Evolutionary conservation across 2,797 vertebrate genomes (phyloP).

Genomic region (Meda fulgida): DNA sequence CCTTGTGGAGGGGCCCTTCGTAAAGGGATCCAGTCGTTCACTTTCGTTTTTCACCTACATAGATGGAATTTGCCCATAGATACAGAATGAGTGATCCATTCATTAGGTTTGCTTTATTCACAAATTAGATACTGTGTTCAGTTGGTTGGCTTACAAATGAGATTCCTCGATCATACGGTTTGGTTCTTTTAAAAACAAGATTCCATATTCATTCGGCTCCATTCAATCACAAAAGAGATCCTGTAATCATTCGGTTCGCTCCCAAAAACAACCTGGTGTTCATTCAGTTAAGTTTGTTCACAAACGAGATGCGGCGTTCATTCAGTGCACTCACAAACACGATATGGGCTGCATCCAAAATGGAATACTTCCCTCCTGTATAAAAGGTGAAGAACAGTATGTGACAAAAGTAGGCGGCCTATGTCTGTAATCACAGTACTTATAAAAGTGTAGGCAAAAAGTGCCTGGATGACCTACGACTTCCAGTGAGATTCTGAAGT

Average conservation of each 20-base stretch:
- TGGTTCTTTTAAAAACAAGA: not conserved
- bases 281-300: not conserved
- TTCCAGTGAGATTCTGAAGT: not conserved
- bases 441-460: no score
- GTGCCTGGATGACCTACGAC: no score
- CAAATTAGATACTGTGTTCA: no score
- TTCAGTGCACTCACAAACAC: not conserved
- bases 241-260: not conserved
- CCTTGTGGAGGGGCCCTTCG: no score
- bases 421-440: no score
- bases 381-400: not conserved
- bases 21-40: no score
- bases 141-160: not conserved
- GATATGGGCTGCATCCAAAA: not conserved
- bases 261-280: not conserved
- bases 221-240: not conserved
- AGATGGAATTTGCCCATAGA: no score
- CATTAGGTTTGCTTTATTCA: not conserved
- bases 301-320: not conserved
- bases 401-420: not conserved
- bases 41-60: no score
- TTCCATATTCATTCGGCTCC: rapidly evolving
- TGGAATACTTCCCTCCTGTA: not conserved
- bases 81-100: no score
- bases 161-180: not conserved